Base-by-base conservation (phyloP, 2,113 vertebrate genomes). In the Salvelinus fontinalis region DNA sequence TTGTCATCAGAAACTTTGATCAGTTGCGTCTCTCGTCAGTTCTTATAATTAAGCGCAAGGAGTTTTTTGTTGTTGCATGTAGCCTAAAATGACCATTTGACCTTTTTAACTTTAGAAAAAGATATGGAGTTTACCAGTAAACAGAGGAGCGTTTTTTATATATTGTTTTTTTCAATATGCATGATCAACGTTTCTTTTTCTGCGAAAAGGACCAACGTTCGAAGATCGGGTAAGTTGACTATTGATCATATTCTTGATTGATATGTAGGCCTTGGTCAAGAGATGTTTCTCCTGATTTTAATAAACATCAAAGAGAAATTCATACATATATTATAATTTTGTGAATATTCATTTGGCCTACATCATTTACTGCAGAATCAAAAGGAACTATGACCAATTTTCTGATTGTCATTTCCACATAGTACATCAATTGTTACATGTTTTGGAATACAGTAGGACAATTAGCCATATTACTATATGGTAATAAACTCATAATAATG, bases 221-320 rank as follows among this genome's bases (percentile, higher is more conserved):
- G 94, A 73, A 95, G 93, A 87, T 89, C 94, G 90, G 97, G 97
- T 99, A 92, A 94, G 92, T 34, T 31, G 6, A 67, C 29, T 60
- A n/a, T n/a, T 60, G 14, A 9, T 22, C n/a, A 60, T 14, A 22
- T n/a, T 60, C 3, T 7, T 4, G 13, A 62, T 62, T 62, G 4
- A 57, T 57, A 54, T 54, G 51, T 62, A 62, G 6, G 13, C 20
- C 18, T 62, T 7, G n/a, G 59, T 54, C 59, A 62, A 62, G 1
- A 62, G 3, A 8, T 22, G 1, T 24, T 62, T 62, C 13, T 22
- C 8, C 39, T 44, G 39, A 44, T 44, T 44, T 44, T 11, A 44
- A 44, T 44, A 12, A 44, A 44, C 39, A 44, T 6, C 9, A 11
- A 11, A 44, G 39, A 44, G 2, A 44, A 11, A 12, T 12, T 9